These are phyloP conservation scores for Rhimphoctona megacephalus DNA, from an alignment of 2,888 invertebrate species.

Conservation along the genomic window DNA sequence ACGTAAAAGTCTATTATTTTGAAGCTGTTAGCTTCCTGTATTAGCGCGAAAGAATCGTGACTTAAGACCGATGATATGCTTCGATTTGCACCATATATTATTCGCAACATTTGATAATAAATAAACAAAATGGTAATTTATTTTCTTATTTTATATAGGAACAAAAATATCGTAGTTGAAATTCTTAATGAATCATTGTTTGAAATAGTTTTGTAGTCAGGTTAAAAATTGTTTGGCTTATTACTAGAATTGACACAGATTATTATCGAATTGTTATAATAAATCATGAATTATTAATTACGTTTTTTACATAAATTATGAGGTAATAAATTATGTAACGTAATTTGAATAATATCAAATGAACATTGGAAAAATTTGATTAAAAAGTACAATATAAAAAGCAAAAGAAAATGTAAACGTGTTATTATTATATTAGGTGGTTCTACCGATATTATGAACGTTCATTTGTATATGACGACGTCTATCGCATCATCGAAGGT, in stretches of 20 bases:
- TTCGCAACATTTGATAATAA: background rate
- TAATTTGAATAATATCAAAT: too few species aligned
- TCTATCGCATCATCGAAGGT: slow-evolving; percentile 38
- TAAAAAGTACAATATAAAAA: background rate
- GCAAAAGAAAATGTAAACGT: background rate
- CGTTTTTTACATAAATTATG: too few species aligned
- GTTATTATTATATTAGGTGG: background rate
- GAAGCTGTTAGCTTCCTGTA: background rate
- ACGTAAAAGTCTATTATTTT: slow-evolving; percentile 25
- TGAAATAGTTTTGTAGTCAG: background rate
- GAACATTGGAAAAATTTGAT: background rate
- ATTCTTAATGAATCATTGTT: background rate
- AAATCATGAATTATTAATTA: background rate
- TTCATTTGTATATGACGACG: slow-evolving; percentile 17
- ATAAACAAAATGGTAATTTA: background rate
- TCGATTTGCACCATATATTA: background rate
- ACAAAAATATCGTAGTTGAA: background rate
- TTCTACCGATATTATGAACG: background rate
- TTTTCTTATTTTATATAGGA: background rate
- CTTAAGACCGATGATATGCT: background rate
- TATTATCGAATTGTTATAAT: background rate
- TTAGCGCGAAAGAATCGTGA: slow-evolving; percentile 26
- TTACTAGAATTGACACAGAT: background rate
- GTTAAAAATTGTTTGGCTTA: background rate
- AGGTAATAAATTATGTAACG: too few species aligned